Evolutionary conservation across 2,797 vertebrate genomes (phyloP), one percentile per base, ranked within the genome.

Genomic region (Macroramphosus scolopax): DNA sequence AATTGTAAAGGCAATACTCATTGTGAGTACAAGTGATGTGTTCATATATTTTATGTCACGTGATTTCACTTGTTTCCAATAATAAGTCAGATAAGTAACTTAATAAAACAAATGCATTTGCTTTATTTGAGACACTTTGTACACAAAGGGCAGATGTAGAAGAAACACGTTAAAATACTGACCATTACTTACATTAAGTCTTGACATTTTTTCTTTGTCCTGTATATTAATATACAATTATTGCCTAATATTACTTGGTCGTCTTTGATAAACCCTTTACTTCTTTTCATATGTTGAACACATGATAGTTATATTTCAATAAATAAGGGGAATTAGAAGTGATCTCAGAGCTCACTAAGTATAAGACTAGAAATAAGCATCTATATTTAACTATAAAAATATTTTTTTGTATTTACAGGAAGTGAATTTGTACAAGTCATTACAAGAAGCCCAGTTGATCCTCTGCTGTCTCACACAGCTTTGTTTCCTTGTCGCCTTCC

Each of bases 111-210:
- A 85, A 85, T 72, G 81, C 48, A 75, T 69, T 74, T 72, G 52
- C 69, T 85, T 87, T 86, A 86, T 88, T 81, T 56, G 20, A 76
- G 22, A 44, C n/a, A n/a, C n/a, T n/a, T n/a, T n/a, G n/a, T n/a
- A n/a, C n/a, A n/a, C n/a, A n/a, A 39, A 24, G 48, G 53, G 30
- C 50, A 51, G 30, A 47, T 59, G 17, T 43, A 25, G 54, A 51
- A 36, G 32, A 69, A 77, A 62, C 68, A n/a, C n/a, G n/a, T 39
- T 26, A 38, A 61, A 28, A 54, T 49, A 54, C 49, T 67, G 45
- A 48, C 16, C 8, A 29, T 30, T 54, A 53, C n/a, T n/a, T n/a
- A n/a, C n/a, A 53, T 42, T 4, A 33, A 42, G 15, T 52, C 54
- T 78, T 22, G n/a, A n/a, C n/a, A 22, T 6, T 22, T 6, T 6